Percentiles rank a stretch among this genome's conserved stretches.
phyloP scores from a whole-genome alignment of 2,888 invertebrate genomes.

The Oscheius sp. region DNA sequence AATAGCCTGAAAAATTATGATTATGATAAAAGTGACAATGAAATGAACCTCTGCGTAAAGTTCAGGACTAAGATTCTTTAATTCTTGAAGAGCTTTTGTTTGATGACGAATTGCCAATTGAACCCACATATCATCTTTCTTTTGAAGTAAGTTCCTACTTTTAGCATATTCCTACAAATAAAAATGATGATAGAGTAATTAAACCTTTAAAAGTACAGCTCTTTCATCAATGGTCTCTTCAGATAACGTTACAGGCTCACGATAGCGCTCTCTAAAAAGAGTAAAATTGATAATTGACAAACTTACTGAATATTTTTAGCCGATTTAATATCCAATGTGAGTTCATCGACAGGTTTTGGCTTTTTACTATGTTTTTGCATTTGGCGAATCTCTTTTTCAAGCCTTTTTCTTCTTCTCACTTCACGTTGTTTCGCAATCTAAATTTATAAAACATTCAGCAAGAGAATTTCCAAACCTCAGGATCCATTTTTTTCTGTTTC shows the following conservation, averaged over 20 bases:
- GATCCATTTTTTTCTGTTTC: conserved; percentile 67
- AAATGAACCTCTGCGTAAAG: conserved; percentile 82
- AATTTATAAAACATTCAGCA: not conserved
- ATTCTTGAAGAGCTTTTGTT: conserved; percentile 81
- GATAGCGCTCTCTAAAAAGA: conserved; percentile 65
- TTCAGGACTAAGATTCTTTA: conserved; percentile 84
- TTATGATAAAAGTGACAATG: not conserved
- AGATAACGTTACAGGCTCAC: conserved; percentile 68
- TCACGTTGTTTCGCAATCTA: conserved; percentile 81
- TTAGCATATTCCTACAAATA: conserved; percentile 46
- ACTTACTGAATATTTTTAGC: conserved; percentile 63
- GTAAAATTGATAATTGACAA: not conserved
- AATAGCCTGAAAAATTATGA: conserved; percentile 45
- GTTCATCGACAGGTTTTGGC: conserved; percentile 88
- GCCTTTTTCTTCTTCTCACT: conserved; percentile 81
- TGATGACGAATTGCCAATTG: conserved; percentile 80
- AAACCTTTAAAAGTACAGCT: conserved; percentile 52
- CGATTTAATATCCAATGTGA: conserved; percentile 74
- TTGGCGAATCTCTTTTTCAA: conserved; percentile 82
- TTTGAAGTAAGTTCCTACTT: conserved; percentile 44
- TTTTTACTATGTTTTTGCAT: conserved; percentile 84
- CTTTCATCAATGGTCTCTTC: conserved; percentile 75
- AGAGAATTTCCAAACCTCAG: conserved; percentile 47
- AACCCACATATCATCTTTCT: conserved; percentile 77
- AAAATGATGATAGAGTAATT: not conserved